Base-by-base conservation (phyloP, 2,797 vertebrate genomes). In the Tokudaia tokunoshimensis region DNA sequence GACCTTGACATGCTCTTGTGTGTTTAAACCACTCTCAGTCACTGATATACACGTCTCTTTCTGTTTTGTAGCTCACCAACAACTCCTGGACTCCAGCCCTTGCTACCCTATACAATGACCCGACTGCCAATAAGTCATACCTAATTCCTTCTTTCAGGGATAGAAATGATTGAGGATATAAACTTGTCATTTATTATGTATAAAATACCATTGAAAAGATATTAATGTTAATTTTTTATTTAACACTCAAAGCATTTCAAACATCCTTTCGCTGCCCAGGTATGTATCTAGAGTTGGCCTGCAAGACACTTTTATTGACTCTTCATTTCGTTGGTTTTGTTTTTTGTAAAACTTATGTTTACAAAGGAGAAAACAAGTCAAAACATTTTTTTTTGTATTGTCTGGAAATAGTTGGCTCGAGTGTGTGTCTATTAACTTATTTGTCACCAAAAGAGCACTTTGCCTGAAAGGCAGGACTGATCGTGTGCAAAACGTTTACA, bases 381-480 rank as follows among this genome's bases (percentile, higher is more conserved):
- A 98, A 98, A 97, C 96, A 13, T 95, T 89, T 96, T 93, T 97
- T 98, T 99, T 98, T 98, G 98, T 99, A 98, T 98, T 98, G 99
- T 99, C 98, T 98, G 98, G 98, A 98, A 98, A 98, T 99, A 99
- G 98, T 98, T 97, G 94, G 94, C 97, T 98, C 98, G 98, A 99
- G 98, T 98, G 98, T 98, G 98, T 99, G 98, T 99, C 98, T 98
- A 99, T 99, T 99, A 99, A 99, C 99, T 99, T 99, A 99, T 99
- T 99, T 99, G 99, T 99, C 99, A 99, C 99, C 98, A 98, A 99
- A 98, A 99, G 98, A 99, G 99, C 99, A 99, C 99, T 99, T 99
- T 99, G 99, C 99, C 98, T 99, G 99, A 99, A 98, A 99, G 99
- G 99, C 98, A 98, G 91, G 98, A 99, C 98, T 99, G 98, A 99